A percentile compares a stretch with the other conserved stretches of the same genome.
Evolutionary conservation across 1,140 invertebrate genomes (phyloP).

Genomic region (Leptinotarsa undecemlineata): DNA sequence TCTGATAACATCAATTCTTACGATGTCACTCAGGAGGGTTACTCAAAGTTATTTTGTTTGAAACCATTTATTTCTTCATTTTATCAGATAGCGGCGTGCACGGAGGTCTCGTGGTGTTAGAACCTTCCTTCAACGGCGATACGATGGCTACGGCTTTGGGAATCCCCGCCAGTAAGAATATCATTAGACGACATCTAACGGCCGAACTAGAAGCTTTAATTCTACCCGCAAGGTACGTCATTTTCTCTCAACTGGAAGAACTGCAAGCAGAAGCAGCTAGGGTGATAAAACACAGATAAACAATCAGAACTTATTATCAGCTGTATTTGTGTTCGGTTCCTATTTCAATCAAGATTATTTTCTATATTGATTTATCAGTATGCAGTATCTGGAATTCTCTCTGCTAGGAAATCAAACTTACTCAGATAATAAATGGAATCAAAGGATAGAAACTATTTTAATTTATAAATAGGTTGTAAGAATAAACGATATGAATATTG

Average conservation of each 20-base stretch:
- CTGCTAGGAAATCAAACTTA: neutral
- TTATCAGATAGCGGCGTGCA: constrained; percentile 86
- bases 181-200: constrained; percentile 86
- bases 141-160: constrained; percentile 91
- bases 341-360: neutral
- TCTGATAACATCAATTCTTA: neutral
- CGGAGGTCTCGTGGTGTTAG: constrained; percentile 87
- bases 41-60: neutral
- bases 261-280: constrained; percentile 67
- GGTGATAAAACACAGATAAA: constrained; percentile 54
- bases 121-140: constrained; percentile 90
- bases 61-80: neutral
- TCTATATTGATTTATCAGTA: neutral
- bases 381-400: neutral
- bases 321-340: constrained; percentile 18
- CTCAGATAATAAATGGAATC: constrained; percentile 4
- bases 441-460: constrained; percentile 6
- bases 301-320: neutral
- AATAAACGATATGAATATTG: neutral
- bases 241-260: constrained; percentile 78
- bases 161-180: constrained; percentile 90
- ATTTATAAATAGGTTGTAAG: constrained; percentile 1
- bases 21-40: too few species aligned
- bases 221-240: constrained; percentile 86
- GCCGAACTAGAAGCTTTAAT: constrained; percentile 89